A percentile compares a stretch with the other conserved stretches of the same genome.
Evolutionary conservation across 2,113 vertebrate species (phyloP).

Genomic region (Athene noctua): DNA sequence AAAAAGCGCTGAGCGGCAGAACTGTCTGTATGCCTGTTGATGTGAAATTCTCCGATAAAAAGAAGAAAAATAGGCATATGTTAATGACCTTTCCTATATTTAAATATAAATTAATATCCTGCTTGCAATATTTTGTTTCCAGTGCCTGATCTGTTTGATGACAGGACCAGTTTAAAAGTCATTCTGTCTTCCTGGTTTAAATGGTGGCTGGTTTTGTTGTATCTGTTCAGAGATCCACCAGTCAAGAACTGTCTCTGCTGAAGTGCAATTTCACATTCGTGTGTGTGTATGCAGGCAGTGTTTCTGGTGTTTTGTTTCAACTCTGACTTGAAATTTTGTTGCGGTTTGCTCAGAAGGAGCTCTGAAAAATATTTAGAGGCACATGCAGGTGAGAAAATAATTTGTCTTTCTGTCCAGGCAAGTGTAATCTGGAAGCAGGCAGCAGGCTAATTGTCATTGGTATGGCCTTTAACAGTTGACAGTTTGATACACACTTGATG

Average conservation of each 20-base stretch:
- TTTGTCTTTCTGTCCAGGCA: not conserved
- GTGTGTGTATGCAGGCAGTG: not conserved
- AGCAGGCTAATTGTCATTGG: constrained; percentile 35
- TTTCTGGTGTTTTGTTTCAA: not conserved
- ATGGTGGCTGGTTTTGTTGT: not conserved
- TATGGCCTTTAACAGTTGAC: constrained; percentile 43
- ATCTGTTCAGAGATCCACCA: not conserved
- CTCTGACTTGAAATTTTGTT: not conserved
- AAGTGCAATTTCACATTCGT: not conserved
- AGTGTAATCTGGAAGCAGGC: not conserved
- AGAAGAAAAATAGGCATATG: not conserved
- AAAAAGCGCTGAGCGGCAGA: not conserved
- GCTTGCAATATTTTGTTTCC: not conserved
- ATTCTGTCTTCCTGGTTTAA: accelerated
- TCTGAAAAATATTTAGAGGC: not conserved
- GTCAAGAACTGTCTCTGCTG: not conserved
- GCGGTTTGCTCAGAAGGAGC: not conserved
- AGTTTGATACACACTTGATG: constrained; percentile 38
- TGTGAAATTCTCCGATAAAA: not conserved
- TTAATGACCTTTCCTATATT: not conserved
- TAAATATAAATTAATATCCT: not conserved
- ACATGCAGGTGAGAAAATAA: not conserved
- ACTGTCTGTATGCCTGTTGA: not conserved
- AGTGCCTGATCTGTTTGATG: not conserved
- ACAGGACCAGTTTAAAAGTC: not conserved